Base-by-base conservation (phyloP, 1,140 invertebrate species). In the Anoplophora glabripennis region DNA sequence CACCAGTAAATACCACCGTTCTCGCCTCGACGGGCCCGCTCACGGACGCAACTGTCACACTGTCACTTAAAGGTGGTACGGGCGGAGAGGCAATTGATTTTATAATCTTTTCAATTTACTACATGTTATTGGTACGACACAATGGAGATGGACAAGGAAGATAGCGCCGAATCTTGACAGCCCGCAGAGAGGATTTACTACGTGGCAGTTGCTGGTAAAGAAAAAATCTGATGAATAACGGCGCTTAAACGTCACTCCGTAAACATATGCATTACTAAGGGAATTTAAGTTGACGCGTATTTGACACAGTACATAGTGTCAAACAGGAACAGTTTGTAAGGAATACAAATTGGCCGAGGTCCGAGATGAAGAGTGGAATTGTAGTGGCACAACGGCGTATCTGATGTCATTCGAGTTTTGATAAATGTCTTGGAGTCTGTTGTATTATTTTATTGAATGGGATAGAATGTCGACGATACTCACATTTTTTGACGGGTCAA, bases 71-170 rank as follows among this genome's bases (percentile, higher is more conserved):
- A 61, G 33, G 58, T 69, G 62, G 60, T 66, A 64, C 55, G 55
- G 21, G 61, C 49, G 37, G 48, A 56, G 56, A 62, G 62, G 59
- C 65, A 70, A 72, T 72, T 72, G 72, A 72, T 71, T 71, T 66
- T 72, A 69, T 73, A 73, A 72, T 72, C 72, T 73, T 68, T 73
- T 73, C 72, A 74, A 72, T 72, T 72, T 74, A 68, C 64, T 69
- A 67, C 66, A 67, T 74, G 72, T 74, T 74, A 72, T 74, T 70
- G 72, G 66, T 70, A 69, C 65, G 68, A 70, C 70, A 74, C 70
- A 74, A 74, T 74, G 61, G 70, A 67, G 72, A 74, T 74, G 67
- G 70, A 74, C 72, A 74, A 33, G 64, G 51, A 21, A 62, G 72
- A 74, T 74, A 74, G 52, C 55, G 37, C 56, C 52, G 56, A 41